A percentile compares a stretch with the other conserved stretches of the same genome.
These are phyloP conservation scores for Dreissena rostriformis DNA, from an alignment of 1,140 invertebrate species.

Conservation along the genomic window DNA sequence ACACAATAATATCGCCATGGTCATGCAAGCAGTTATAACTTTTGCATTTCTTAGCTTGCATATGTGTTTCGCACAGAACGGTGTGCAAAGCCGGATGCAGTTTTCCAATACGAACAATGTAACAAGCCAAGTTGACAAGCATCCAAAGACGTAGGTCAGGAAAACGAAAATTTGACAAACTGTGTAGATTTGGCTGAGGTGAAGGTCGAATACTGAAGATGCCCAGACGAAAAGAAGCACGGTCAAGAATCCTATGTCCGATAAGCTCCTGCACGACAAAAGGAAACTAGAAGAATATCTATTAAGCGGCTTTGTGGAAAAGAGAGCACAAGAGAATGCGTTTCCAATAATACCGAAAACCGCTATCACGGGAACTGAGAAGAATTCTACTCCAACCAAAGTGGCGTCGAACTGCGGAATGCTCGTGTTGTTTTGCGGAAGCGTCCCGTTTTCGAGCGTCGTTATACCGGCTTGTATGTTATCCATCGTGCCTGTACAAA, in stretches of 20 bases:
- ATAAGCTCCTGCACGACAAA: slow-evolving; percentile 63
- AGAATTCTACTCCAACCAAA: neutral
- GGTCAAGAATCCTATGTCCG: slow-evolving; percentile 63
- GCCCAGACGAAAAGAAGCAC: slow-evolving; percentile 82
- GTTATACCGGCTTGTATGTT: no score
- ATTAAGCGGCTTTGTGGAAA: slow-evolving; percentile 58
- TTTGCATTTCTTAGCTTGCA: slow-evolving; percentile 71
- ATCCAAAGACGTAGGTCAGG: slow-evolving; percentile 75
- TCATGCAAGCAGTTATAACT: slow-evolving; percentile 62
- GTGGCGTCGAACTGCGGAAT: no score
- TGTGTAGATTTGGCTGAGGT: slow-evolving; percentile 66
- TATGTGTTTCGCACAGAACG: slow-evolving; percentile 64
- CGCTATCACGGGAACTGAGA: slow-evolving; percentile 58
- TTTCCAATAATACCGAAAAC: slow-evolving; percentile 65
- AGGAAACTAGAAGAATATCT: slow-evolving; percentile 66
- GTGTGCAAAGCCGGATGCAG: slow-evolving; percentile 75
- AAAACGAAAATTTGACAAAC: slow-evolving; percentile 77
- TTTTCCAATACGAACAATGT: slow-evolving; percentile 70
- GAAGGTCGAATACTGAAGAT: slow-evolving; percentile 80
- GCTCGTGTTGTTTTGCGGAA: no score
- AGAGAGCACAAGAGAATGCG: slow-evolving; percentile 53
- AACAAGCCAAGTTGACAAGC: slow-evolving; percentile 79
- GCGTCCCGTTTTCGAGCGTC: no score
- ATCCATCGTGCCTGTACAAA: no score
- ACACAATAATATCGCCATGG: slow-evolving; percentile 59